phyloP scores from a whole-genome alignment of 2,113 vertebrate species.

The Coryphaenoides rupestris region DNA sequence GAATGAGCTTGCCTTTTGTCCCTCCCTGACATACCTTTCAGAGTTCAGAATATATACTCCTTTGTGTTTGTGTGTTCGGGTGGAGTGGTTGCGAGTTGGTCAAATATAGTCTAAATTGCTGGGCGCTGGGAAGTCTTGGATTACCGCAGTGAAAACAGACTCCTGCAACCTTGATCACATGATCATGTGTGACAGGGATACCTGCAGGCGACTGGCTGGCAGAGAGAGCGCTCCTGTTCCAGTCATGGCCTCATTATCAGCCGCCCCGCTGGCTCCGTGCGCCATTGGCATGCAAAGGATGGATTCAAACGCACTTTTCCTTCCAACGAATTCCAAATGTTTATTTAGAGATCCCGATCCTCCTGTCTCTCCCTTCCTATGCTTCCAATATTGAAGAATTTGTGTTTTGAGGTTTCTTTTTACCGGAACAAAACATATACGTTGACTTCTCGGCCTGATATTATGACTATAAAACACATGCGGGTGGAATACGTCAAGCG shows the following conservation, averaged over 20 bases:
- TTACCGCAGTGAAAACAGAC: constrained; percentile 57
- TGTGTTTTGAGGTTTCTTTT: too few relatives aligned
- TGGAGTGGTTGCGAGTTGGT: too few relatives aligned
- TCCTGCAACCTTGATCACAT: constrained; percentile 46
- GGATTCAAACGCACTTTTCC: constrained; percentile 1
- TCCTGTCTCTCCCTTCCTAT: too few relatives aligned
- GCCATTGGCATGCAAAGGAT: background rate
- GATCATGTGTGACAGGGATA: constrained; percentile 39
- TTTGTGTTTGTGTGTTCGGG: too few relatives aligned
- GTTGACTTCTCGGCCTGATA: too few relatives aligned
- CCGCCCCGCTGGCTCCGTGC: background rate
- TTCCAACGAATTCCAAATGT: background rate
- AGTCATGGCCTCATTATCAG: background rate
- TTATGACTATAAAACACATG: constrained; percentile 58
- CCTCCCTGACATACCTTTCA: too few relatives aligned
- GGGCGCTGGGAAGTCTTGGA: constrained; percentile 23
- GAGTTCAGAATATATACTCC: too few relatives aligned
- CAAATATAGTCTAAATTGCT: too few relatives aligned
- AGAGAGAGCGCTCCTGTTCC: too few relatives aligned
- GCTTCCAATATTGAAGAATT: too few relatives aligned
- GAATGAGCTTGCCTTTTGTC: too few relatives aligned
- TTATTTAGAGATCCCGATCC: background rate
- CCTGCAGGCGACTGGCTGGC: constrained; percentile 3
- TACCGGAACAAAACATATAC: too few relatives aligned
- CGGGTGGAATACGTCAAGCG: constrained; percentile 51